Conservation (phyloP, 2,888 invertebrate genomes). For the Drosophila mercatorum region DNA sequence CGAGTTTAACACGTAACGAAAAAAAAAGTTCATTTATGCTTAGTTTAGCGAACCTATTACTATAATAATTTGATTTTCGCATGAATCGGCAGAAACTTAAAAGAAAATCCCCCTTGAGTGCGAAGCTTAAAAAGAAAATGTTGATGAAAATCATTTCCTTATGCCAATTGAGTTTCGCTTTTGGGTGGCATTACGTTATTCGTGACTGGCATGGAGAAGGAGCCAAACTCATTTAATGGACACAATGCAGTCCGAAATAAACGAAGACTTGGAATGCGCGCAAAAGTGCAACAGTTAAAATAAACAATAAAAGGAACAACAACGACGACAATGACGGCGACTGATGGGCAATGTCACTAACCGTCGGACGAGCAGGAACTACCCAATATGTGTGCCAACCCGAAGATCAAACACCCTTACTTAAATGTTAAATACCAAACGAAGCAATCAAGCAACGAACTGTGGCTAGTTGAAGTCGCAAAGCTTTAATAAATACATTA, state of each 20-base stretch:
- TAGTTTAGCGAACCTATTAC: neutral
- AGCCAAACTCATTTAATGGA: slow-evolving; percentile 17
- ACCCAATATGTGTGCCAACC: neutral
- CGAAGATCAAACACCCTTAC: slow-evolving; percentile 10
- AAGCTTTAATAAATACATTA: too few relatives aligned
- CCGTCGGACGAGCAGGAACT: slow-evolving; percentile 20
- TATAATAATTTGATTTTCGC: neutral
- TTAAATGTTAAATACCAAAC: neutral
- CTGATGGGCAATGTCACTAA: slow-evolving; percentile 56
- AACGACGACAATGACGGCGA: slow-evolving; percentile 19
- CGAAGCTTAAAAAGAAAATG: neutral
- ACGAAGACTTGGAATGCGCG: slow-evolving; percentile 22
- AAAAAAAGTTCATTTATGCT: neutral
- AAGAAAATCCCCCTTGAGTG: neutral
- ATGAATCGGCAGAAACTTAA: neutral
- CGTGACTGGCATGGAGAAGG: slow-evolving; percentile 42
- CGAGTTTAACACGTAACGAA: neutral
- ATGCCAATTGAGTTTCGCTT: slow-evolving; percentile 21
- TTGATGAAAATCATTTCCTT: slow-evolving; percentile 3
- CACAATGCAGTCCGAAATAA: slow-evolving; percentile 21
- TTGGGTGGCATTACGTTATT: slow-evolving; percentile 35
- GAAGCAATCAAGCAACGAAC: neutral
- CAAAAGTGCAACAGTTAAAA: slow-evolving; percentile 61
- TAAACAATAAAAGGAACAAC: slow-evolving; percentile 29
- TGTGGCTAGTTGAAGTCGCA: neutral